Base-by-base conservation (phyloP, 2,113 vertebrate genomes). In the Bucco capensis region DNA sequence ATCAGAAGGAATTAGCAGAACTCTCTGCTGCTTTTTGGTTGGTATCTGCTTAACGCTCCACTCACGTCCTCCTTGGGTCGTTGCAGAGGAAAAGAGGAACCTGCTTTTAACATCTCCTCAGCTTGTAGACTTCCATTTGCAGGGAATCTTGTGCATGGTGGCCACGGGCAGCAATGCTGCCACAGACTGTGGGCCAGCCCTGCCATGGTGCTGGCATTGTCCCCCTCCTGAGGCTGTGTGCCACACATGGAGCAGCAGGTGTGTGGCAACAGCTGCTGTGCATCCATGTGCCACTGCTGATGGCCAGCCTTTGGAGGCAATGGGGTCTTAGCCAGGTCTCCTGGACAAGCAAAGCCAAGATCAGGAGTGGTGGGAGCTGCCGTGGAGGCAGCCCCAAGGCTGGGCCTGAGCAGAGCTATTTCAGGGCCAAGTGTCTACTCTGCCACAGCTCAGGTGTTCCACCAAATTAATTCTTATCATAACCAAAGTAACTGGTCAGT, bases 391-490 rank as follows among this genome's bases (percentile, higher is more conserved):
- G 51, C 27, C 24, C 66, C 6, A 1, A 78, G 50, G 13, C n/a
- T 1, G 1, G 18, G 5, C 47, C 58, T 0, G 0, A 35, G 22
- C 61, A 79, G 19, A 69, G 33, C 2, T 5, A 14, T 18, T 62
- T 62, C 19, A 31, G 69, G 37, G 53, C 64, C 14, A 24, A 6
- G 57, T 1, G 30, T 57, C 75, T 65, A 17, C 47, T 73, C 70
- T 71, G 57, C 73, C 75, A 58, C 13, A 18, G 82, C 67, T 88
- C 62, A 91, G 89, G 84, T 81, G 86, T 73, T 93, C 18, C 25
- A 89, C 88, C 87, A 93, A 95, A 97, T 97, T 97, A 94, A 96
- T 97, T 96, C 96, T 92, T 96, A 95, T 93, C 91, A 91, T 44
- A 53, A 85, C 66, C 88, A 74, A 94, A 96, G 90, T 71, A 89